These are phyloP conservation scores for Drosophila birchii DNA, from an alignment of 2,888 invertebrate genomes.

Conservation along the genomic window DNA sequence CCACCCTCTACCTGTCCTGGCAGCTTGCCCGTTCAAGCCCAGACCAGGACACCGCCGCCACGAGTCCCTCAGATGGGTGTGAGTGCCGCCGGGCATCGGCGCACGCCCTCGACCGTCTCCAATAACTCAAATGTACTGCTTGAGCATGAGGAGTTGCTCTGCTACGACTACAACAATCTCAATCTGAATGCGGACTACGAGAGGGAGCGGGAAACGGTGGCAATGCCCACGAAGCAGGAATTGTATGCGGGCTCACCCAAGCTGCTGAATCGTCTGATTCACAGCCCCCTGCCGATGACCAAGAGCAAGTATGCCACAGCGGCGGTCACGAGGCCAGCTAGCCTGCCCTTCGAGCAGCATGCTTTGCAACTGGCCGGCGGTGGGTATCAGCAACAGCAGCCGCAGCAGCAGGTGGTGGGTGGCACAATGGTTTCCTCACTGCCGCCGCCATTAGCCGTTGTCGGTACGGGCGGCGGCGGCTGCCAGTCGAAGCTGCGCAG, in stretches of 20 bases:
- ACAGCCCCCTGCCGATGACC: slow-evolving; percentile 73
- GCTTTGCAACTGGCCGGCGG: slow-evolving; percentile 42
- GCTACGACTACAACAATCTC: slow-evolving; percentile 80
- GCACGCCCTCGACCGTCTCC: slow-evolving; percentile 92
- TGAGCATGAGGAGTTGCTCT: slow-evolving; percentile 84
- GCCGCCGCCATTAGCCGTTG: slow-evolving; percentile 17
- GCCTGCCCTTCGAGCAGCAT: slow-evolving; percentile 85
- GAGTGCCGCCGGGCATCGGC: slow-evolving; percentile 87
- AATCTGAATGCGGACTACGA: slow-evolving; percentile 66
- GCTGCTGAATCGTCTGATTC: slow-evolving; percentile 71
- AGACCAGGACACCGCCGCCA: slow-evolving; percentile 82
- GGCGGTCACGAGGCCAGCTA: slow-evolving; percentile 82
- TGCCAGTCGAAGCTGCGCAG: slow-evolving; percentile 88
- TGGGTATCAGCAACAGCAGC: slow-evolving; percentile 51
- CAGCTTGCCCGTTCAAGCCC: slow-evolving; percentile 33
- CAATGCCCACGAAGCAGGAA: slow-evolving; percentile 78
- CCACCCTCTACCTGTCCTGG: slow-evolving; percentile 6
- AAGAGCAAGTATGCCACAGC: slow-evolving; percentile 59
- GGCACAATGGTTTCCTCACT: not conserved
- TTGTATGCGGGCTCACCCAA: slow-evolving; percentile 80
- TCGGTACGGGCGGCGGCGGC: not conserved
- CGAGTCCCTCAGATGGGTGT: slow-evolving; percentile 85
- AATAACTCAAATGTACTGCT: slow-evolving; percentile 83
- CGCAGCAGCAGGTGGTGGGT: slow-evolving; percentile 3
- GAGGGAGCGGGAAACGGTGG: slow-evolving; percentile 23